phyloP scores from a whole-genome alignment of 2,888 invertebrate species.

The Perithous albicinctus region DNA sequence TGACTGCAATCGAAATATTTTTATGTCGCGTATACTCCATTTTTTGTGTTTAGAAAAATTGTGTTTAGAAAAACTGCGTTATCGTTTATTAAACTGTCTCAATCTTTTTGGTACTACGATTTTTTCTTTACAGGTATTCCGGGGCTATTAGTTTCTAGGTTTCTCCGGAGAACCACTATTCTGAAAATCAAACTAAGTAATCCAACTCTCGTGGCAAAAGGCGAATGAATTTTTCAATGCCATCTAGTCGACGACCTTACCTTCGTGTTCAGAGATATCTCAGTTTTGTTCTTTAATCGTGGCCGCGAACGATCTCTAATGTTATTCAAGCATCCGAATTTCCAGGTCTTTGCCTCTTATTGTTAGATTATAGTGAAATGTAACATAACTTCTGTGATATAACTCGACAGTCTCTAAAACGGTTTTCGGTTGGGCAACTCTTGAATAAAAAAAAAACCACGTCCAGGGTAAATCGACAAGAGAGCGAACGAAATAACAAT shows the following conservation, averaged over 20 bases:
- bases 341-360: background rate
- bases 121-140: too few species aligned
- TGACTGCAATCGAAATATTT: background rate
- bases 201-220: slow-evolving; percentile 28
- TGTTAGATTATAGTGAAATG: too few species aligned
- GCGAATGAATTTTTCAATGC: slow-evolving; percentile 55
- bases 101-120: too few species aligned
- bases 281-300: slow-evolving; percentile 41
- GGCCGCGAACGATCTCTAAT: slow-evolving; percentile 42
- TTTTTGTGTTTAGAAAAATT: background rate
- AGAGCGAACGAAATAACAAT: too few species aligned
- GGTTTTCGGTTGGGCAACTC: too few species aligned
- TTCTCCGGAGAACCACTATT: background rate
- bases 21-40: too few species aligned
- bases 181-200: background rate
- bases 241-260: slow-evolving; percentile 44
- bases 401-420: too few species aligned
- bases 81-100: too few species aligned
- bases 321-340: background rate
- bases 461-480: too few species aligned
- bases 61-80: background rate
- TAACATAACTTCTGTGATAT: too few species aligned
- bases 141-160: background rate
- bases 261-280: slow-evolving; percentile 39
- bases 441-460: too few species aligned